Evolutionary conservation across 2,113 vertebrate genomes (phyloP).

Genomic region (Muntiacus muntjak): DNA sequence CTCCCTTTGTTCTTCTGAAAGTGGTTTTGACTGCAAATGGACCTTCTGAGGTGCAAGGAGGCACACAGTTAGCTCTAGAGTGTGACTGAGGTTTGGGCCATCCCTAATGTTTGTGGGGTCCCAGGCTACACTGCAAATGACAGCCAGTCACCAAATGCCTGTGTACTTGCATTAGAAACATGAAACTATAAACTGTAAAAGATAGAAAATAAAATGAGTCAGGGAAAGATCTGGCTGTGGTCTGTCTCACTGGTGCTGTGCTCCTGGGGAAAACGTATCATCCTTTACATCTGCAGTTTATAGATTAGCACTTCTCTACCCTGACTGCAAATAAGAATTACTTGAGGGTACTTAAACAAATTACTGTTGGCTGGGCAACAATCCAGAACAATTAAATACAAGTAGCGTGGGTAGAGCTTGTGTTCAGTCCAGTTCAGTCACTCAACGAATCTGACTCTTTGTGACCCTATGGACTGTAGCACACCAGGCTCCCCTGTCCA

Average conservation of each 20-base stretch:
- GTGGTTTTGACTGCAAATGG: not conserved
- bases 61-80: not conserved
- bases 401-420: not conserved
- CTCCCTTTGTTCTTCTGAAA: not conserved
- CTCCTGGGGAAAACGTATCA: not conserved
- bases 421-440: not conserved
- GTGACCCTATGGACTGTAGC: not conserved
- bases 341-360: not conserved
- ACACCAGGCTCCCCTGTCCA: not conserved
- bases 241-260: not conserved
- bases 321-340: not conserved
- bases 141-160: not conserved
- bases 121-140: not conserved
- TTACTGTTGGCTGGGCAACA: not conserved
- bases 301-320: not conserved
- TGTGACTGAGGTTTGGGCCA: not conserved
- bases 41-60: not conserved
- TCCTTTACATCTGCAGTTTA: not conserved
- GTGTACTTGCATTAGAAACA: not conserved
- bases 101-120: not conserved
- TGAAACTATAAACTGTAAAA: not conserved
- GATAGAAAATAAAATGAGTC: not conserved
- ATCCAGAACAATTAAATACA: not conserved
- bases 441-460: not conserved
- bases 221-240: not conserved